These are phyloP conservation scores for Synanthedon myopaeformis DNA, from an alignment of 2,888 invertebrate species.

Conservation along the genomic window DNA sequence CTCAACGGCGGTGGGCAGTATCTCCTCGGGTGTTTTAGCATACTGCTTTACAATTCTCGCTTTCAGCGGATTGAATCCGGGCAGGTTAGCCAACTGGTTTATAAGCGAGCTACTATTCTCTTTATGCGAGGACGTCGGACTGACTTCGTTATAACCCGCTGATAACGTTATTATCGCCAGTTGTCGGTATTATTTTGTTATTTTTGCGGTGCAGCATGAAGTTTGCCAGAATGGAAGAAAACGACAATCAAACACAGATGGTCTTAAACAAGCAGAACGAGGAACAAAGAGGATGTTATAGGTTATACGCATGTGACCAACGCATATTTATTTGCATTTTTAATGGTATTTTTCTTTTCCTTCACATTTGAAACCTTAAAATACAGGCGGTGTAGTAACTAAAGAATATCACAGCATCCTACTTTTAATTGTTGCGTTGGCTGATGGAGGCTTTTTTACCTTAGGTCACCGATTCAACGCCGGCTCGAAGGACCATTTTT, in stretches of 20 bases:
- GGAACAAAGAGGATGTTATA: conserved; percentile 20
- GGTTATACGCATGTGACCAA: conserved; percentile 3
- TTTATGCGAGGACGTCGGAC: conserved; percentile 69
- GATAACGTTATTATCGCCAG: conserved; percentile 41
- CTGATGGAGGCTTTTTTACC: no score
- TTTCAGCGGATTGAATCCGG: conserved; percentile 77
- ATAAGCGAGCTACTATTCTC: conserved; percentile 78
- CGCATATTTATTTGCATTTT: no score
- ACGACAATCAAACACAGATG: conserved; percentile 61
- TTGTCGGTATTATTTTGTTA: conserved; percentile 48
- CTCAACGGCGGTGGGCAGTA: conserved; percentile 82
- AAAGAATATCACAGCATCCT: no score
- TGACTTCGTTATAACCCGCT: conserved; percentile 67
- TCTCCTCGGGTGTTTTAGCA: conserved; percentile 72
- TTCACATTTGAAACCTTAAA: no score
- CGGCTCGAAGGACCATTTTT: no score
- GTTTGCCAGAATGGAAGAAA: conserved; percentile 68
- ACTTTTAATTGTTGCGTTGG: no score
- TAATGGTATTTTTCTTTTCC: no score
- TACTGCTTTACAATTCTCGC: conserved; percentile 78
- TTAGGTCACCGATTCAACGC: no score
- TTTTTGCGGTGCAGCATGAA: conserved; percentile 61
- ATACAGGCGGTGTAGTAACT: neutral
- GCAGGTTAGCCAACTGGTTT: conserved; percentile 77
- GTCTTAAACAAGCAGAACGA: conserved; percentile 48